Evolutionary conservation across 2,888 invertebrate species (phyloP), one percentile per base, ranked within the genome.

Genomic region (Eueremaeus valkanovi): DNA sequence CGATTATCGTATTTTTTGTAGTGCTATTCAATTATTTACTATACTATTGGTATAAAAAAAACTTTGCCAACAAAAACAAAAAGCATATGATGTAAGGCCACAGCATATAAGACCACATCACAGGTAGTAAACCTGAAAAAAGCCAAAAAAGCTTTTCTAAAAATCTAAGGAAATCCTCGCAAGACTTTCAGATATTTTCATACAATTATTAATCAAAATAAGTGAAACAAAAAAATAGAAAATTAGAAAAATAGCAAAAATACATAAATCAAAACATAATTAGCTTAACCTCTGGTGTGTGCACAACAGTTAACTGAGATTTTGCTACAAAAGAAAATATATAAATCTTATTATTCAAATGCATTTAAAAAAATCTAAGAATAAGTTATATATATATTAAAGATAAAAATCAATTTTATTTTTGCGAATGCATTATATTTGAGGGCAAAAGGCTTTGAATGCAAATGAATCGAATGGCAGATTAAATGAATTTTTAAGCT

Each of bases 1-100:
- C 18, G 45, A 45, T 5, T 49, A 6, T 8, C n/a, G 3, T n/a
- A n/a, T 49, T 49, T 49, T 49, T 21, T 49, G 21, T 21, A 49
- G 21, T n/a, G 18, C 49, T 49, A n/a, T 49, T 49, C 49, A 49
- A 49, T 49, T 49, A 49, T 49, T 49, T 49, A 49, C 49, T n/a
- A 49, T 49, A 9, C 45, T 49, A n/a, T 49, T 49, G 49, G 11
- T n/a, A 18, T 49, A 5, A 49, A 49, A 49, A 49, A n/a, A 49
- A n/a, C n/a, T n/a, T n/a, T n/a, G n/a, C n/a, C n/a, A n/a, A n/a
- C n/a, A n/a, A n/a, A n/a, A n/a, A n/a, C n/a, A n/a, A n/a, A n/a
- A n/a, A n/a, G n/a, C n/a, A n/a, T n/a, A n/a, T n/a, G n/a, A n/a
- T n/a, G 18, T 2, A n/a, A 49, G 21, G 3, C 0, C n/a, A 49